phyloP scores from a whole-genome alignment of 2,113 vertebrate genomes.

The Elachura formosa region DNA sequence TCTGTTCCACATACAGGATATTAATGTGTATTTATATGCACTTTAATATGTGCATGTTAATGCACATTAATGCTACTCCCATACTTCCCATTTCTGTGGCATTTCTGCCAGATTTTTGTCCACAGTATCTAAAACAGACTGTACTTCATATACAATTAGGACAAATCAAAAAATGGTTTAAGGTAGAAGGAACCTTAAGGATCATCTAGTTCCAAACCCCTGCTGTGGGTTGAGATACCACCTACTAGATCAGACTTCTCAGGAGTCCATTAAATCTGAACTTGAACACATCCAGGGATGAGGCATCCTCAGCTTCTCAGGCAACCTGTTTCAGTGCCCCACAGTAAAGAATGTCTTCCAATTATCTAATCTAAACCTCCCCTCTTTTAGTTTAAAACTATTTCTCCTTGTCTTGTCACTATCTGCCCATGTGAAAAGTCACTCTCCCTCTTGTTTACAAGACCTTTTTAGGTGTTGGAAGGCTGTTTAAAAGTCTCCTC shows the following conservation, averaged over 20 bases:
- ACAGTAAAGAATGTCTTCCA: neutral
- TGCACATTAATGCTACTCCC: neutral
- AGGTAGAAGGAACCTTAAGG: neutral
- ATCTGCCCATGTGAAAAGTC: neutral
- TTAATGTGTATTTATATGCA: no score
- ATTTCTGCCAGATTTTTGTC: neutral
- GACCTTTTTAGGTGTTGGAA: neutral
- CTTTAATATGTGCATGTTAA: no score
- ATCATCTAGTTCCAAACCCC: neutral
- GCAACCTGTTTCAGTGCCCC: neutral
- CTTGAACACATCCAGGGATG: neutral
- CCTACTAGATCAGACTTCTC: neutral
- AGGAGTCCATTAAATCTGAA: neutral
- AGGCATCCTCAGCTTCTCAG: neutral
- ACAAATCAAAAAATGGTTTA: neutral
- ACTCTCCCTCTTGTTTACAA: neutral
- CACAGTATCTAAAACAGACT: neutral
- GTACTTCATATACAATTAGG: neutral
- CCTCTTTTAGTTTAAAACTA: neutral
- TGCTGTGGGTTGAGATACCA: neutral
- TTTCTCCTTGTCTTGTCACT: neutral
- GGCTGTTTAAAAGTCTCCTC: neutral
- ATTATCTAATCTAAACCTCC: neutral
- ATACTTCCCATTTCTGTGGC: neutral
- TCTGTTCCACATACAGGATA: neutral